phyloP scores from a whole-genome alignment of 2,888 invertebrate species.

The Pinctada fucata region DNA sequence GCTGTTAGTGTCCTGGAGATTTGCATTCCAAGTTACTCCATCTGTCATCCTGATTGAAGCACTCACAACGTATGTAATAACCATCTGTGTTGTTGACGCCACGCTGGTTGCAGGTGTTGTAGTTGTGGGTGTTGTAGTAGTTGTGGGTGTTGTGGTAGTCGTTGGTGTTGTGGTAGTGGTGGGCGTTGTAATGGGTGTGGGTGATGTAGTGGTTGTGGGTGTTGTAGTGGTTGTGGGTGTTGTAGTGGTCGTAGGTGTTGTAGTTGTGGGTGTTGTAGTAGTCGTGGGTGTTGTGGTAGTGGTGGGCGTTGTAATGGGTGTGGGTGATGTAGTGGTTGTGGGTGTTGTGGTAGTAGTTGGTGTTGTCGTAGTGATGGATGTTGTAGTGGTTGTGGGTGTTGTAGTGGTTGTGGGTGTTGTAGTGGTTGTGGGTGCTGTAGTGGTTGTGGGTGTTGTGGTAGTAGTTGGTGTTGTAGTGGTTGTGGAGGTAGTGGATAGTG shows the following conservation, averaged over 20 bases:
- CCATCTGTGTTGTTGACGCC: slow-evolving; percentile 4
- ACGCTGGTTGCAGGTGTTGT: slow-evolving; percentile 19
- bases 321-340: not conserved
- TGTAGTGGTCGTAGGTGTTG: slow-evolving; percentile 20
- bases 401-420: not conserved
- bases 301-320: slow-evolving; percentile 19
- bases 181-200: slow-evolving; percentile 3
- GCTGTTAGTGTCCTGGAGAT: slow-evolving; percentile 30
- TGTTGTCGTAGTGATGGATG: not conserved
- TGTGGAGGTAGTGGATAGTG: slow-evolving; percentile 10
- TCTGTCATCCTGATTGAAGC: slow-evolving; percentile 41
- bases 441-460: slow-evolving; percentile 1
- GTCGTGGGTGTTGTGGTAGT: slow-evolving; percentile 11
- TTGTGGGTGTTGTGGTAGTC: slow-evolving; percentile 11
- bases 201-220: slow-evolving; percentile 9
- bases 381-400: not conserved
- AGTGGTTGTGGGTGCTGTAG: slow-evolving; percentile 12
- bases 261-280: slow-evolving; percentile 12
- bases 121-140: slow-evolving; percentile 14
- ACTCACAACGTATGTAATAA: slow-evolving; percentile 13
- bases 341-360: slow-evolving; percentile 7
- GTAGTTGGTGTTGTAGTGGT: slow-evolving; percentile 9
- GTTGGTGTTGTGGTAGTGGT: slow-evolving; percentile 14
- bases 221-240: slow-evolving; percentile 19
- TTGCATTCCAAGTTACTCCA: slow-evolving; percentile 24